Conservation (phyloP, 2,888 invertebrate genomes). For the Plebejus anna region DNA sequence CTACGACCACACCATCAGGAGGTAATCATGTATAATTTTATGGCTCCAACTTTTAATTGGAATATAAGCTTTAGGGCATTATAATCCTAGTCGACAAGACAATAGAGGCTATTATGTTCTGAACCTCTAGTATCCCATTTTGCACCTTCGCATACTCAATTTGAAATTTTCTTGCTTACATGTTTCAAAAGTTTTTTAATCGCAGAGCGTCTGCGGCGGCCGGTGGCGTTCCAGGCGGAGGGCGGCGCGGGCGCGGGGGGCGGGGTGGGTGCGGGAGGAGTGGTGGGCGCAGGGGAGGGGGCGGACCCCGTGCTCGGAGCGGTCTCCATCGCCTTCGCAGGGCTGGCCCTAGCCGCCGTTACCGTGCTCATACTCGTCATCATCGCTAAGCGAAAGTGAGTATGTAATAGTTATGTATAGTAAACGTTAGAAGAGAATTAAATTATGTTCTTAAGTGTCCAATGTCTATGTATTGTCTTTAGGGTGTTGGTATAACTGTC, state of each 20-base stretch:
- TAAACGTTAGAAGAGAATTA: too few species aligned
- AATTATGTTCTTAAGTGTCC: too few species aligned
- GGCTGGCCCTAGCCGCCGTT: slow-evolving; percentile 67
- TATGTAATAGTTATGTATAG: too few species aligned
- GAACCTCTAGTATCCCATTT: background rate
- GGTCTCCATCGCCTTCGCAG: slow-evolving; percentile 69
- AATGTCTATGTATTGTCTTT: too few species aligned
- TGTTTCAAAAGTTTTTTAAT: slow-evolving; percentile 15
- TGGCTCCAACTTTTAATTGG: background rate
- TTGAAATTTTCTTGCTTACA: background rate
- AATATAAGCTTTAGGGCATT: background rate
- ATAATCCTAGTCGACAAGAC: background rate
- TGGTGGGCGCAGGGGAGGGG: slow-evolving; percentile 55
- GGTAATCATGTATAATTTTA: slow-evolving; percentile 61
- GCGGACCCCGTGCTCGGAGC: slow-evolving; percentile 68
- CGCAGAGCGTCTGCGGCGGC: slow-evolving; percentile 66
- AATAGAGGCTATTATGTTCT: background rate
- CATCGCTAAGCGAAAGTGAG: slow-evolving; percentile 61
- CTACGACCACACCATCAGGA: slow-evolving; percentile 86
- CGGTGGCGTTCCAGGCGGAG: slow-evolving; percentile 66
- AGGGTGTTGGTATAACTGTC: too few species aligned
- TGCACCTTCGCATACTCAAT: slow-evolving; percentile 1
- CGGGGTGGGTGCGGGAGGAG: slow-evolving; percentile 41
- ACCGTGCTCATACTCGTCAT: slow-evolving; percentile 65
- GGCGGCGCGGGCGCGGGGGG: slow-evolving; percentile 45